phyloP scores from a whole-genome alignment of 2,888 invertebrate species.

The Chelonus formosanus region DNA sequence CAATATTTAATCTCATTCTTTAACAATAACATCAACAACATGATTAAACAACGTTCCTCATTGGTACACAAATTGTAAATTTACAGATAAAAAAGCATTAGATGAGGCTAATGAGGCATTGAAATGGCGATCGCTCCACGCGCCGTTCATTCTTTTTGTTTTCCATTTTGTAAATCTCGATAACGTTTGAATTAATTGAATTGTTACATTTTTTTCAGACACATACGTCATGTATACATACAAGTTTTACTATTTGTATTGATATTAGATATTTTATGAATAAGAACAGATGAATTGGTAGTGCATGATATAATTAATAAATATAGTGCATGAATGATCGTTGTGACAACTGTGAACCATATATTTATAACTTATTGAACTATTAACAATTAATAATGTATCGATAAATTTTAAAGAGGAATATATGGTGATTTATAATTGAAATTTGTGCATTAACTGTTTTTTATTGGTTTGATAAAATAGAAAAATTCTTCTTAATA shows the following conservation, averaged over 20 bases:
- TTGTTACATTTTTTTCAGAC: conserved; percentile 17
- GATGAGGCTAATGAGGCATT: conserved; percentile 65
- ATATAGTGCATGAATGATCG: conserved; percentile 56
- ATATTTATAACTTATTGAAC: neutral
- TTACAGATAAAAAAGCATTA: conserved; percentile 66
- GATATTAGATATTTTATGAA: neutral
- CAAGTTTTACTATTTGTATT: conserved; percentile 27
- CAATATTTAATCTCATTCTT: conserved; percentile 78
- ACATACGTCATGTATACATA: conserved; percentile 26
- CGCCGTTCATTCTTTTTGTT: conserved; percentile 49
- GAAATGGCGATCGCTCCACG: conserved; percentile 61
- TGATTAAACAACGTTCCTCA: conserved; percentile 69
- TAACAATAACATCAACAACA: conserved; percentile 83
- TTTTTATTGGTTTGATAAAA: too few species aligned
- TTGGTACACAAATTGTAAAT: conserved; percentile 66
- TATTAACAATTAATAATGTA: too few species aligned
- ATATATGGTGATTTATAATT: too few species aligned
- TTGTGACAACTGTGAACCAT: neutral
- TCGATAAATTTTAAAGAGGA: too few species aligned
- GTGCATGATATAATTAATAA: conserved; percentile 62
- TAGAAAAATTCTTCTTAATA: too few species aligned
- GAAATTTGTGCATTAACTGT: too few species aligned
- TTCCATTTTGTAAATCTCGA: conserved; percentile 30
- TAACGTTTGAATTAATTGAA: conserved; percentile 35
- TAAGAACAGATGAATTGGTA: conserved; percentile 53